Base-by-base conservation (phyloP, 2,797 vertebrate genomes). In the Lutjanus argentimaculatus region DNA sequence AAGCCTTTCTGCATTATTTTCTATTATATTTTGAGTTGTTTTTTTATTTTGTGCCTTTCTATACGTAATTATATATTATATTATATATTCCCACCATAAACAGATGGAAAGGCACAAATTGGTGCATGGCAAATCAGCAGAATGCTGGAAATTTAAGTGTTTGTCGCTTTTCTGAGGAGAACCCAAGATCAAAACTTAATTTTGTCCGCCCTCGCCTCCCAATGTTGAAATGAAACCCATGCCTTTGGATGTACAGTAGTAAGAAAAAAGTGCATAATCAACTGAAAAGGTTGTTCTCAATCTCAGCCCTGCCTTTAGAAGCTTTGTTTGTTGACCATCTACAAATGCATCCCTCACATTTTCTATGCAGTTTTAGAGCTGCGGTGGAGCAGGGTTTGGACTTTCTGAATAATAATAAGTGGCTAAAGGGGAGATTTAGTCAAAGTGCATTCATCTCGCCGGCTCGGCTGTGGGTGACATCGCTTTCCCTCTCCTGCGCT, bases 321-420 rank as follows among this genome's bases (percentile, higher is more conserved):
- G 75, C 75, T 63, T 72, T 86, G 88, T 88, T 92, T 89, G 80
- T 75, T 79, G 79, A 83, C 63, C 10, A 13, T 80, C 77, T 65
- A 67, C 76, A 79, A 90, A 86, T 67, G 67, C 75, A 73, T 76
- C 73, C 57, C 79, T 82, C 75, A 74, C 74, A 88, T 87, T 88
- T 87, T 69, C 45, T 79, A 86, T 90, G 79, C 77, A 42, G 75
- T 75, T 90, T 80, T 14, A 66, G 79, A 89, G 87, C 86, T 61
- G 84, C 45, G 19, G 73, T 64, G 43, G 86, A 88, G 85, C 72
- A 61, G 65, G 81, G 74, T 89, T 89, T 69, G 84, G 90, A 89
- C 75, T 87, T 88, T 88, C 58, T 91, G 94, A 93, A 93, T 94
- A 92, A 86, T 89, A 94, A 94, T 91, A 80, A 94, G 88, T 91